Conservation (phyloP, 2,113 vertebrate species). For the Regulus satrapa region DNA sequence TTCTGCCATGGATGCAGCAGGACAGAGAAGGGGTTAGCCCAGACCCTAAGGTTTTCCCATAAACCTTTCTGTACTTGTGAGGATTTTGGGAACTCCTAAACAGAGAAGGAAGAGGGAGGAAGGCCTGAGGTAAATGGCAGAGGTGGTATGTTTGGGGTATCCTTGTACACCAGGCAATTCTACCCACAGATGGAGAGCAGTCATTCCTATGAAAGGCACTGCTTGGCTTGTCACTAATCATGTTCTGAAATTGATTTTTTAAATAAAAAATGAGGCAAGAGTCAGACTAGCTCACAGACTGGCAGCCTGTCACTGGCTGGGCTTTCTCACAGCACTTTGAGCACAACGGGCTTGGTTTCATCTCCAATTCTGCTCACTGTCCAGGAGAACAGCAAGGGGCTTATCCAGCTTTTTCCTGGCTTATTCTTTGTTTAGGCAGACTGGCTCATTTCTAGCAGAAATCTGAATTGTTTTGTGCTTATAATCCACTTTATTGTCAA, state of each 20-base stretch:
- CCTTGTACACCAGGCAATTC: background rate
- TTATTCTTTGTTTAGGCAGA: background rate
- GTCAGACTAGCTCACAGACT: background rate
- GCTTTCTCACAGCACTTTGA: background rate
- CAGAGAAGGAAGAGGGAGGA: background rate
- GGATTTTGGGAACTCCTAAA: background rate
- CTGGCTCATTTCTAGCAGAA: background rate
- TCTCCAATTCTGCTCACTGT: background rate
- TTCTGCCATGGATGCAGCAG: background rate
- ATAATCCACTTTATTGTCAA: background rate
- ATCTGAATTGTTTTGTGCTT: background rate
- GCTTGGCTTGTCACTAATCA: background rate
- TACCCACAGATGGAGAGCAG: background rate
- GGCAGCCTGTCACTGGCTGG: background rate
- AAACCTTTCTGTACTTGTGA: background rate
- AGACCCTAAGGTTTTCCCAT: background rate
- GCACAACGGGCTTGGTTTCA: background rate
- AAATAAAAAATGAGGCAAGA: constrained; percentile 12
- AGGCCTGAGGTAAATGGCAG: background rate
- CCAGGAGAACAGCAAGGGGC: background rate
- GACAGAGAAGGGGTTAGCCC: background rate
- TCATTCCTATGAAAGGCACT: background rate
- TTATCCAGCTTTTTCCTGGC: background rate
- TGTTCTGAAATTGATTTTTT: constrained; percentile 15
- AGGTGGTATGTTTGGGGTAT: background rate